Percentiles rank a stretch among this genome's conserved stretches.
These are phyloP conservation scores for Myripristis murdjan DNA, from an alignment of 2,797 vertebrate species.

Conservation along the genomic window DNA sequence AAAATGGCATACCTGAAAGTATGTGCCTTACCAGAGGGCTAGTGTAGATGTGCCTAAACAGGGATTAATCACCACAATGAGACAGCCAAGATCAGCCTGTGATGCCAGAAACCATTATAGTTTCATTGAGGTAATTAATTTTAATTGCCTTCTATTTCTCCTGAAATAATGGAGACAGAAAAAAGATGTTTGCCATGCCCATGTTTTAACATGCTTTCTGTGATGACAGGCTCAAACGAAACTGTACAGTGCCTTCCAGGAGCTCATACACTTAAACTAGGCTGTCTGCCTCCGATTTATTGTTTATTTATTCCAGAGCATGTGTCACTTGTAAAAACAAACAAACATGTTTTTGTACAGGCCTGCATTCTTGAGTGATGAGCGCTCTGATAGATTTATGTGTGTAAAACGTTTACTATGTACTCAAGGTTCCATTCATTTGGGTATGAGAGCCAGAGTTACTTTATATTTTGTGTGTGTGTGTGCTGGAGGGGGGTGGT, in stretches of 20 bases:
- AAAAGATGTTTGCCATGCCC: conserved; percentile 64
- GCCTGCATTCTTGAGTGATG: background rate
- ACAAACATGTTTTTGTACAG: background rate
- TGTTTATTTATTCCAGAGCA: conserved; percentile 63
- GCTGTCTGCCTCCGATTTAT: conserved; percentile 23
- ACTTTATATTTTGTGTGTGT: conserved; percentile 2
- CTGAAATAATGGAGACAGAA: conserved; percentile 59
- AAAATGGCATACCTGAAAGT: conserved; percentile 45
- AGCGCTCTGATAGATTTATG: background rate
- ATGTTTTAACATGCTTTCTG: conserved; percentile 84
- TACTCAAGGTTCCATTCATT: background rate
- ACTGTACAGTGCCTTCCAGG: conserved; percentile 51
- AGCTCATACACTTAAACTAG: conserved; percentile 36
- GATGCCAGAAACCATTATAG: conserved; percentile 84
- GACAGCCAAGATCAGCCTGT: conserved; percentile 63
- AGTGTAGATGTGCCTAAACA: conserved; percentile 74
- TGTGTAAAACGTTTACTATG: background rate
- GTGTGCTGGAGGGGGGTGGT: conserved; percentile 1
- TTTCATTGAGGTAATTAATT: conserved; percentile 83
- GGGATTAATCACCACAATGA: conserved; percentile 73
- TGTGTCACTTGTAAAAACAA: conserved; percentile 12
- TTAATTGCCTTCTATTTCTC: conserved; percentile 83
- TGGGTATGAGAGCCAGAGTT: background rate
- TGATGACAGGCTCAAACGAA: conserved; percentile 80
- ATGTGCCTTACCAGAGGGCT: conserved; percentile 52